Conservation (phyloP, 2,113 vertebrate genomes). For the Xiphophorus hellerii region DNA sequence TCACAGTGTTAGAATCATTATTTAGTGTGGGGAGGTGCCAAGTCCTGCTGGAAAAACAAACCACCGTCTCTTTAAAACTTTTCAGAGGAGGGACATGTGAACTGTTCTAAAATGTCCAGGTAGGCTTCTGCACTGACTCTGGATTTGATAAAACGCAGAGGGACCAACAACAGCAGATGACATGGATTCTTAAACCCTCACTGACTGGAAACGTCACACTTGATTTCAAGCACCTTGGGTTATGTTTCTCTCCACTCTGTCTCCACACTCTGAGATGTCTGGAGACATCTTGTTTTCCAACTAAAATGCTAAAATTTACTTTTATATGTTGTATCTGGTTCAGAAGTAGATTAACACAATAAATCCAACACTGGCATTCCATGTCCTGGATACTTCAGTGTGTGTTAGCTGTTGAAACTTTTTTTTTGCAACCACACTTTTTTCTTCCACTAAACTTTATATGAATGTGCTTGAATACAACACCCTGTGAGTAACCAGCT, state of each 20-base stretch:
- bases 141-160: not conserved
- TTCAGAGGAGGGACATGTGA: not conserved
- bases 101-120: not conserved
- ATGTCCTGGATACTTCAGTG: not conserved
- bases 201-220: not conserved
- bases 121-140: not conserved
- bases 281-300: not conserved
- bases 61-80: not conserved
- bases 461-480: not conserved
- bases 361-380: not conserved
- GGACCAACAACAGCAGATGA: not conserved
- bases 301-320: not conserved
- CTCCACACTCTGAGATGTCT: not conserved
- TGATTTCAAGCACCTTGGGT: not conserved
- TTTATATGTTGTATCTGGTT: not conserved
- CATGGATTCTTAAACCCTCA: not conserved
- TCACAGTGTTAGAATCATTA: not conserved
- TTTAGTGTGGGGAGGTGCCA: not conserved
- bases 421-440: not conserved
- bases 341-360: not conserved
- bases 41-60: not conserved
- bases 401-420: not conserved
- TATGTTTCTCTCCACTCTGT: not conserved
- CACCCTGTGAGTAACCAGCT: not conserved
- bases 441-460: not conserved